Percentiles rank a stretch among this genome's conserved stretches.
Conservation (phyloP, 2,113 vertebrate species). For the Dinomys branickii region DNA sequence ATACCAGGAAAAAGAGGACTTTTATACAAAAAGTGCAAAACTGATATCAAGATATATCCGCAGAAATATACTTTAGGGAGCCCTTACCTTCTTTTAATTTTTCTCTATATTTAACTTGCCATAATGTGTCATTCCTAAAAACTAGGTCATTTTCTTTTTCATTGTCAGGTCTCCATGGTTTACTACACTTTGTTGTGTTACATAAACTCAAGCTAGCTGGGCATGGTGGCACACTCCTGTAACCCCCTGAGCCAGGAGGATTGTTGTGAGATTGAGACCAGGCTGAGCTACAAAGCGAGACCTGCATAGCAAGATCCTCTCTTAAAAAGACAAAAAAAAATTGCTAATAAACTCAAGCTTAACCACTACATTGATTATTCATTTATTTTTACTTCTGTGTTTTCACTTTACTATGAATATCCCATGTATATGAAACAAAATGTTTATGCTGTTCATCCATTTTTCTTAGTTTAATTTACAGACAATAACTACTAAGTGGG, state of each 20-base stretch:
- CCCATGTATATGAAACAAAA: neutral
- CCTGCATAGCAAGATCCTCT: too few species aligned
- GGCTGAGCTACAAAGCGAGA: too few species aligned
- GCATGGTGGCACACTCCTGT: too few species aligned
- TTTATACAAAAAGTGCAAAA: neutral
- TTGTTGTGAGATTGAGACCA: too few species aligned
- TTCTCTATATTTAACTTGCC: neutral
- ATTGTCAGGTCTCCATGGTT: neutral
- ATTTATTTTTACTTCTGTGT: neutral
- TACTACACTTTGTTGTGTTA: neutral
- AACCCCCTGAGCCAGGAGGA: too few species aligned
- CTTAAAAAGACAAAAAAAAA: too few species aligned
- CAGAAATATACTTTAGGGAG: neutral
- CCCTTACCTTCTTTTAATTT: neutral
- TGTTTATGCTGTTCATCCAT: neutral
- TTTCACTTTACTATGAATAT: conserved; percentile 15
- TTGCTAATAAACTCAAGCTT: neutral
- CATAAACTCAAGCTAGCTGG: neutral
- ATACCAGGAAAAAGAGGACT: neutral
- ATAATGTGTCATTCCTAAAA: neutral
- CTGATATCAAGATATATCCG: neutral
- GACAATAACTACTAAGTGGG: neutral
- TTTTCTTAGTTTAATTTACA: conserved; percentile 38
- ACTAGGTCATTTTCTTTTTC: neutral
- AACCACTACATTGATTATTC: conserved; percentile 23